Evolutionary conservation across 2,888 invertebrate genomes (phyloP), one percentile per base, ranked within the genome.

Genomic region (Mactromeris polynyma): DNA sequence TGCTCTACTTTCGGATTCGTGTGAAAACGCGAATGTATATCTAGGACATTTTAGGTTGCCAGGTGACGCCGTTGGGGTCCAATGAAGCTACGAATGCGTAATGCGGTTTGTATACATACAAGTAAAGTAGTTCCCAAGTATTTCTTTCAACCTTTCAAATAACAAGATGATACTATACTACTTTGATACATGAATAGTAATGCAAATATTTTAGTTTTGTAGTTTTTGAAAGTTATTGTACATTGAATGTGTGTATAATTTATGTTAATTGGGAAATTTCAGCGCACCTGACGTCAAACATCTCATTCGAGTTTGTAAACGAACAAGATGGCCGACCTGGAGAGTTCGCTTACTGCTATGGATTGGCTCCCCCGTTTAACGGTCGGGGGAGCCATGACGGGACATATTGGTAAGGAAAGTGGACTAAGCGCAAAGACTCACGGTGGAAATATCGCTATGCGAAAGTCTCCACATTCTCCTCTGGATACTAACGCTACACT

Each of bases 331-430:
- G 96, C 96, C 93, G 96, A 97, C 88, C 91, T 97, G 86, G 97
- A 97, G 91, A 96, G 96, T 93, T 97, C 97, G 94, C 95, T 97
- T 88, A 97, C 97, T 90, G 96, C 97, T 88, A 97, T 97, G 96
- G 97, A 97, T 94, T 97, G 97, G 97, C 96, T 97, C 92, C 97
- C 97, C 87, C 96, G 97, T 89, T 94, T 97, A 78, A 96, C 95
- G 91, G 96, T 97, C 90, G 96, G 96, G 88, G 96, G 96, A 92
- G 96, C 96, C 38, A 94, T 95, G 93, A 91, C 94, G 88, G 94
- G 95, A 82, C 89, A 88, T 81, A 90, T 95, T 79, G 93, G 92
- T 36, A 93, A 94, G 83, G 94, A 94, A 58, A 94, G 94, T 80
- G 91, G 93, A 69, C 94, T 94, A 86, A 87, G 90, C 73, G 89